A percentile compares a stretch with the other conserved stretches of the same genome.
Evolutionary conservation across 30 jellyfish, hydroid and myxozoan species (phyloP).

Genomic region (Hydractinia symbiolongicarpus): DNA sequence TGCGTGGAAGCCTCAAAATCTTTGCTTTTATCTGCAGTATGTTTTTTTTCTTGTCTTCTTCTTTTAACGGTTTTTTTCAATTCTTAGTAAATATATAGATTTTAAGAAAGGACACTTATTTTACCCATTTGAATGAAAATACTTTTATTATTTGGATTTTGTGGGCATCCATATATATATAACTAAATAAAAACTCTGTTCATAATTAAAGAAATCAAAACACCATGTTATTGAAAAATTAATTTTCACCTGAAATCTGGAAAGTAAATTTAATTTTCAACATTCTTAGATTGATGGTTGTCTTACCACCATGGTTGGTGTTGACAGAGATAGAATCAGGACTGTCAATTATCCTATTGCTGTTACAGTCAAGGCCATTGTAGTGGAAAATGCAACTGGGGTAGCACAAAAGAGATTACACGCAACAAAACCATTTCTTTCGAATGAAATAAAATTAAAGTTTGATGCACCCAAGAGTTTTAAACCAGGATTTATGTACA

Average conservation of each 20-base stretch:
- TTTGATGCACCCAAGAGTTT: constrained; percentile 9
- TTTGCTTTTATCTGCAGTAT: too few species aligned
- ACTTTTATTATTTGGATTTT: background rate
- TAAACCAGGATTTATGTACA: constrained; percentile 8
- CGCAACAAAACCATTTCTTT: background rate
- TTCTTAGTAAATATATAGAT: background rate
- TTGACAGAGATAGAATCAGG: background rate
- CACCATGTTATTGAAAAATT: background rate
- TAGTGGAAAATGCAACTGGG: constrained; percentile 73
- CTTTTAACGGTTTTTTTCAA: too few species aligned
- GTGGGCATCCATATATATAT: too few species aligned
- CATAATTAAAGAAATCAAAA: background rate
- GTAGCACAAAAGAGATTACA: constrained; percentile 8
- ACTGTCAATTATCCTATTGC: background rate
- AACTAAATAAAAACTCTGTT: too few species aligned
- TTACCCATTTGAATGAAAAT: background rate
- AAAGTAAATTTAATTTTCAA: background rate
- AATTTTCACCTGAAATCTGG: background rate
- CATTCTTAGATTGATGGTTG: constrained; percentile 49
- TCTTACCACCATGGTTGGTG: constrained; percentile 3
- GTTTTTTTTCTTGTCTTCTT: too few species aligned
- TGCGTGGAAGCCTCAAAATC: background rate
- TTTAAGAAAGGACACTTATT: background rate
- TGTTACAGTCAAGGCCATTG: constrained; percentile 37
- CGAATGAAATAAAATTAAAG: background rate